Evolutionary conservation across 53 echinoderm and acorn worm species (phyloP).

Genomic region (Echinometra lucunter): DNA sequence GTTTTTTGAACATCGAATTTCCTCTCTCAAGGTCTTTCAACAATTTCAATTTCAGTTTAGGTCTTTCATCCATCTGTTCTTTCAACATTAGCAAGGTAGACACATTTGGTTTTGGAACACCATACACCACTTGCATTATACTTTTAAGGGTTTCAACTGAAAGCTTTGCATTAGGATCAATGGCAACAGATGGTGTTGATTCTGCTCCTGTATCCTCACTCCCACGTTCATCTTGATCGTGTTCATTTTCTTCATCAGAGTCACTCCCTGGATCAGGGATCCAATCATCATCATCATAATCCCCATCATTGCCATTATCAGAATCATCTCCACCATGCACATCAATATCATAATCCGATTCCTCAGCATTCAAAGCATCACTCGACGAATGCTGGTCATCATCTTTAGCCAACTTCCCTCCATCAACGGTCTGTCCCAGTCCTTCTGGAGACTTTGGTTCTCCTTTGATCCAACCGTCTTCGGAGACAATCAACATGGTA

Average conservation of each 20-base stretch:
- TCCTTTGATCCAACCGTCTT: constrained; percentile 45
- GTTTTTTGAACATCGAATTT: constrained; percentile 54
- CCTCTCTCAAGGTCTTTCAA: constrained; percentile 51
- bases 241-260: neutral
- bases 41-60: constrained; percentile 44
- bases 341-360: constrained; percentile 16
- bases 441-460: constrained; percentile 9
- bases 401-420: no score
- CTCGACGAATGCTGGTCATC: constrained; percentile 16
- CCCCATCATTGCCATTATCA: neutral
- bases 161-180: constrained; percentile 10
- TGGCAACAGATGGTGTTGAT: neutral
- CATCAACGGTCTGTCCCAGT: neutral
- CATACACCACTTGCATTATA: constrained; percentile 51
- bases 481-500: constrained; percentile 4
- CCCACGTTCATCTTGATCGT: neutral
- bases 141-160: neutral
- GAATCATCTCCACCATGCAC: neutral
- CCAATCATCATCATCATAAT: neutral
- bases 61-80: constrained; percentile 65
- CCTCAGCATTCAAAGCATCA: neutral
- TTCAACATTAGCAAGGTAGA: constrained; percentile 36
- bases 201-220: neutral
- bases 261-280: constrained; percentile 25
- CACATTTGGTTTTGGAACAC: constrained; percentile 3